A percentile compares a stretch with the other conserved stretches of the same genome.
Evolutionary conservation across 2,113 vertebrate genomes (phyloP).

Genomic region (Panthera uncia): DNA sequence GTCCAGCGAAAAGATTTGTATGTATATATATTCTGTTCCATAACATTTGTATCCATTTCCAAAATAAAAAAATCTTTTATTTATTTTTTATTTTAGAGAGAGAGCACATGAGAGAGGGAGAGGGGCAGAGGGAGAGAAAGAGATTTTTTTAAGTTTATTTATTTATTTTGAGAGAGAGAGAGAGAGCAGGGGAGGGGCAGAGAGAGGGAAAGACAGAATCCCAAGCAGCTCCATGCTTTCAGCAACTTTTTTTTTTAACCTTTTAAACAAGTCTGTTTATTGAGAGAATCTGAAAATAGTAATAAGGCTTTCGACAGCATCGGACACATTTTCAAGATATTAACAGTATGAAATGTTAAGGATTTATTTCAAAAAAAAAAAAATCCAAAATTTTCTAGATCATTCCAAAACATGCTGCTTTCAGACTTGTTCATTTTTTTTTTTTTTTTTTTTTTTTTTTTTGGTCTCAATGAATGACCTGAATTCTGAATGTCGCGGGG

Average conservation of each 20-base stretch:
- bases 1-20: background rate
- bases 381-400: conserved; percentile 62
- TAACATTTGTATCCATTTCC: background rate
- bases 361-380: conserved; percentile 67
- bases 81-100: no score
- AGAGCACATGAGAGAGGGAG: no score
- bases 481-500: background rate
- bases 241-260: background rate
- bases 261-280: conserved; percentile 87
- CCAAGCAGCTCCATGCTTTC: no score
- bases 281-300: conserved; percentile 88
- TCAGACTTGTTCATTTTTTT: background rate
- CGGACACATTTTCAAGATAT: conserved; percentile 82
- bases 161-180: no score
- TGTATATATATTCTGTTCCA: background rate
- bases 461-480: background rate
- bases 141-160: no score
- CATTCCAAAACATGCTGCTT: background rate
- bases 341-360: conserved; percentile 83
- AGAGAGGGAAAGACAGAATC: no score
- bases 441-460: background rate
- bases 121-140: no score
- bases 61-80: no score
- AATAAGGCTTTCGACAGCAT: conserved; percentile 82
- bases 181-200: no score